Conservation (phyloP, 2,888 invertebrate species). For the Tipula lateralis region DNA sequence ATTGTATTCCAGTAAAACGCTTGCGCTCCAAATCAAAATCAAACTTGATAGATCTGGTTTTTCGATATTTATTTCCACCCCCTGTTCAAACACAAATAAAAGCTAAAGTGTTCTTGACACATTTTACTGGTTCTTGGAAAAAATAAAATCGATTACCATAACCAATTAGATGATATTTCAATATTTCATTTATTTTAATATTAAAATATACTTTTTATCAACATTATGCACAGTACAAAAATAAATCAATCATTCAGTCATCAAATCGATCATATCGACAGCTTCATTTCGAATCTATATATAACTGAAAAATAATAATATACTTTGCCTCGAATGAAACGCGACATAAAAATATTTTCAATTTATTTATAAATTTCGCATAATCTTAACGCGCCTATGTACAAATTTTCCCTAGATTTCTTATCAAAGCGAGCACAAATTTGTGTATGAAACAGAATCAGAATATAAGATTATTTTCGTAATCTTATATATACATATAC, state of each 20-base stretch:
- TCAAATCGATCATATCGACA: neutral
- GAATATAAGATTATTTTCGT: too few species aligned
- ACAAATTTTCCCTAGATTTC: too few species aligned
- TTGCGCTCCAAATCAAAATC: neutral
- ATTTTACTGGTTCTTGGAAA: neutral
- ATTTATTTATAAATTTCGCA: too few species aligned
- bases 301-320: neutral
- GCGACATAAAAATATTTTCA: neutral
- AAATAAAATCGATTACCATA: neutral
- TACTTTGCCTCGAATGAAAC: neutral
- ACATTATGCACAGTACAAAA: neutral
- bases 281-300: neutral
- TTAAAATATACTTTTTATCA: neutral
- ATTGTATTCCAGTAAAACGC: neutral
- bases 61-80: neutral
- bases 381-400: too few species aligned
- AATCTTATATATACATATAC: too few species aligned
- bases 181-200: neutral
- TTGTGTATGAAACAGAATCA: too few species aligned
- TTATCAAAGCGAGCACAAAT: too few species aligned
- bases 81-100: neutral
- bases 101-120: neutral
- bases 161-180: neutral
- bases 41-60: neutral
- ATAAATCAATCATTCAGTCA: neutral